Percentiles rank a stretch among this genome's conserved stretches.
Evolutionary conservation across 2,797 vertebrate genomes (phyloP).

Genomic region (Ficedula albicollis): DNA sequence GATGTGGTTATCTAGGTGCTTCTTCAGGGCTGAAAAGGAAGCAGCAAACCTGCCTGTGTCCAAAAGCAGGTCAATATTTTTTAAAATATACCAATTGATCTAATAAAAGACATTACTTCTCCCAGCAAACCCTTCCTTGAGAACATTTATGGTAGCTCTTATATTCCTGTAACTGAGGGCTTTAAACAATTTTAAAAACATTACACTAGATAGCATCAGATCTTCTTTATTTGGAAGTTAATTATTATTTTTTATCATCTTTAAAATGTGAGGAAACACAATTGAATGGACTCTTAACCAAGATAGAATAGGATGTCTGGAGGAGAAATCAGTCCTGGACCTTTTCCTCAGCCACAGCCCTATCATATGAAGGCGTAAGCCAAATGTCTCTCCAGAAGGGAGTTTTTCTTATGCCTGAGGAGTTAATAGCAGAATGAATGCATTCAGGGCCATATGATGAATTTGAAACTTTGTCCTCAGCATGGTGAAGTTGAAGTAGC

Average conservation of each 20-base stretch:
- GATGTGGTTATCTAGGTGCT: constrained; percentile 15
- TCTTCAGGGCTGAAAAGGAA: constrained; percentile 45
- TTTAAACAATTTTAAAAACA: constrained; percentile 35
- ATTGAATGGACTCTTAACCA: constrained; percentile 2
- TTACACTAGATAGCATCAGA: constrained; percentile 35
- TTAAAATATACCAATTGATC: constrained; percentile 27
- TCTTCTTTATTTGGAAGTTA: constrained; percentile 53
- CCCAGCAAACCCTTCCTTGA: constrained; percentile 27
- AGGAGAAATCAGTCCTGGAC: background rate
- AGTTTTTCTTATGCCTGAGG: background rate
- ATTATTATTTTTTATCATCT: constrained; percentile 54
- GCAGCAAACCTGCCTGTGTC: background rate
- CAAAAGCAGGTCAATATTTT: constrained; percentile 25
- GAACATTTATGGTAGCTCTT: constrained; percentile 21
- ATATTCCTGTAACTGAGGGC: constrained; percentile 21
- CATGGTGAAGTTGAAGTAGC: background rate
- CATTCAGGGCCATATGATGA: background rate
- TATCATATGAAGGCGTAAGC: background rate
- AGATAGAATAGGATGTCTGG: constrained; percentile 42
- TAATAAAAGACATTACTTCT: constrained; percentile 53
- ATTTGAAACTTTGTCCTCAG: constrained; percentile 11
- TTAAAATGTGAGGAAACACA: constrained; percentile 53
- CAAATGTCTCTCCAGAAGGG: background rate
- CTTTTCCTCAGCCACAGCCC: background rate
- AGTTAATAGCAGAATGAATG: background rate